phyloP scores from a whole-genome alignment of 2,888 invertebrate genomes.

The Blomia tropicalis region DNA sequence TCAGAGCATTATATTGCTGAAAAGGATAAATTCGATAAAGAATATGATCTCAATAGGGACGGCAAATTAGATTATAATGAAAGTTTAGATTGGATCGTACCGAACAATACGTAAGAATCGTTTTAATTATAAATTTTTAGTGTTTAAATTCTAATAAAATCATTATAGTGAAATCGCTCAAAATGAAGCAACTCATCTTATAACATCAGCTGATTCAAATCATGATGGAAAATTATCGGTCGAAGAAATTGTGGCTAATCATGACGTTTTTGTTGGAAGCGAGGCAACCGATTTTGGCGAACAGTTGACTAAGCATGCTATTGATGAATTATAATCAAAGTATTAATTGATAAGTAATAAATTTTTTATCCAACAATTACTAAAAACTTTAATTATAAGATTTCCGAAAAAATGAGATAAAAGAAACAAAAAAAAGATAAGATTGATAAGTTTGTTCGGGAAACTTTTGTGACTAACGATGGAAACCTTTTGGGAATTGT shows the following conservation, averaged over 20 bases:
- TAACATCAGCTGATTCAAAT: slow-evolving; percentile 68
- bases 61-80: slow-evolving; percentile 61
- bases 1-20: slow-evolving; percentile 52
- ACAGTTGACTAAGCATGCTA: slow-evolving; percentile 60
- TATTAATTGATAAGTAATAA: neutral
- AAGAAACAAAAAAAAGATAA: neutral
- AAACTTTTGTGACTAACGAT: too few relatives aligned
- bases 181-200: slow-evolving; percentile 77
- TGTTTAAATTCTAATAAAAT: slow-evolving; percentile 11
- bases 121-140: neutral
- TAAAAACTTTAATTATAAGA: neutral
- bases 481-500: too few relatives aligned
- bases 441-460: too few relatives aligned
- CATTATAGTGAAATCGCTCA: slow-evolving; percentile 57
- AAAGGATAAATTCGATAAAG: slow-evolving; percentile 66
- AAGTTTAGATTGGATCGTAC: slow-evolving; percentile 72
- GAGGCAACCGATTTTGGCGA: slow-evolving; percentile 77
- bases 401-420: neutral
- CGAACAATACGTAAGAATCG: slow-evolving; percentile 61
- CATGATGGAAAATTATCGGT: slow-evolving; percentile 60
- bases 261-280: slow-evolving; percentile 78
- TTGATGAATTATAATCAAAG: slow-evolving; percentile 54
- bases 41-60: slow-evolving; percentile 67
- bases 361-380: neutral
- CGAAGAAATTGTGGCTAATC: slow-evolving; percentile 63